Evolutionary conservation across 2,888 invertebrate genomes (phyloP), one percentile per base, ranked within the genome.

Genomic region (Chironomus tentans): DNA sequence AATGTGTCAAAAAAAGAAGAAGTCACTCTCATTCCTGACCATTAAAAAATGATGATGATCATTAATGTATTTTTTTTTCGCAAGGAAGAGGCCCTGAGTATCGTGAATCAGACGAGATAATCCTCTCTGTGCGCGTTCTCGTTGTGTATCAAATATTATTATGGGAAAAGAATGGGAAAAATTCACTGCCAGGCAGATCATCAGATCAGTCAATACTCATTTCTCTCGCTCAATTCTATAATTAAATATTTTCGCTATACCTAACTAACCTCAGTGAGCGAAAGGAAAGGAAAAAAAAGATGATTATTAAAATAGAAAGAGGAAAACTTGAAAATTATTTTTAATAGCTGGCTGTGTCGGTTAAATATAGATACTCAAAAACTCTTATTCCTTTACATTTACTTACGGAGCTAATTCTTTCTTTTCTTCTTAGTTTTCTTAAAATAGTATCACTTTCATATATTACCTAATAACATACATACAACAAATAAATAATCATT

Each of bases 171-270:
- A 24, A 24, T 10, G 48, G 10, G 15, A 71, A 61, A 28, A 68
- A 56, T 71, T 71, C 71, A 71, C 56, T 71, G 50, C 48, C 72
- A 50, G 50, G 22, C 72, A 61, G 70, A 24, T 56, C 70, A 47
- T 15, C 21, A 48, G 50, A 65, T 71, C 71, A 72, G 61, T 72
- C 72, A 62, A 72, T 72, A 72, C 72, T 72, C 56, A 72, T 72
- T 72, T 72, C 72, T 72, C 72, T 72, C 72, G 72, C 72, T 72
- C 72, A 72, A 68, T 72, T 72, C 72, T 72, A 72, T 72, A 72
- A 72, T 72, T 72, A 72, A 72, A 72, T 72, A 72, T 62, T 72
- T 72, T 72, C 46, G 72, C 72, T 72, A n/a, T 65, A 72, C 72
- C 72, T 72, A 72, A 72, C 72, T 72, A 72, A 72, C 72, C 38